Base-by-base conservation (phyloP, 2,113 vertebrate genomes). In the Sinocyclocheilus rhinocerous region DNA sequence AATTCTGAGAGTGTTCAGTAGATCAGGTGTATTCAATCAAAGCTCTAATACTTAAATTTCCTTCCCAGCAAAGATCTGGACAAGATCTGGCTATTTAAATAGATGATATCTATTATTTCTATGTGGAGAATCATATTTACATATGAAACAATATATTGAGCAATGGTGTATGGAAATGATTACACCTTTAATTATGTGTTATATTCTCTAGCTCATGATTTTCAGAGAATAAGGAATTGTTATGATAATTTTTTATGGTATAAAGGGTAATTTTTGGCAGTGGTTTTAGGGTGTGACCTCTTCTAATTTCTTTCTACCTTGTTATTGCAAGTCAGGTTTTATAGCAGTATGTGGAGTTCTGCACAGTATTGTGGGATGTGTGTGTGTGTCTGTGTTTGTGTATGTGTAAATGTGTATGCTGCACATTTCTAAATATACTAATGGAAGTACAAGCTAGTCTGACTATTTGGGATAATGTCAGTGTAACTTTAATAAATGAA, bases 401-500 rank as follows among this genome's bases (percentile, higher is more conserved):
- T 61, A 0, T 39, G 67, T 52, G 39, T 72, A 33, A 57, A 55
- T 73, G 52, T 80, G 65, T 48, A 59, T 22, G 48, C 26, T 69
- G 75, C 61, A 52, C 29, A 84, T 79, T 63, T 87, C 63, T 33
- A 33, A 20, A 65, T 63, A 52, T 22, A 39, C 39, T 65, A n/a
- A 59, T 16, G 69, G 85, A 86, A 84, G 50, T 57, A 42, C 36
- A 69, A 76, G 63, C 67, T 52, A 52, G 52, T 18, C 33, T 42
- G 42, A 42, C 81, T 76, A 42, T 81, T 48, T 29, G 81, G 48
- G 48, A 52, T 61, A 84, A 85, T 67, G 36, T 63, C 83, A 86
- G 59, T 61, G 12, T 59, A 29, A 63, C 87, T 87, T 87, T 88
- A 88, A 89, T 79, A 63, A 84, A 88, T 78, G 29, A 87, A 63